Conservation (phyloP, 2,113 vertebrate genomes). For the Propithecus coquereli region DNA sequence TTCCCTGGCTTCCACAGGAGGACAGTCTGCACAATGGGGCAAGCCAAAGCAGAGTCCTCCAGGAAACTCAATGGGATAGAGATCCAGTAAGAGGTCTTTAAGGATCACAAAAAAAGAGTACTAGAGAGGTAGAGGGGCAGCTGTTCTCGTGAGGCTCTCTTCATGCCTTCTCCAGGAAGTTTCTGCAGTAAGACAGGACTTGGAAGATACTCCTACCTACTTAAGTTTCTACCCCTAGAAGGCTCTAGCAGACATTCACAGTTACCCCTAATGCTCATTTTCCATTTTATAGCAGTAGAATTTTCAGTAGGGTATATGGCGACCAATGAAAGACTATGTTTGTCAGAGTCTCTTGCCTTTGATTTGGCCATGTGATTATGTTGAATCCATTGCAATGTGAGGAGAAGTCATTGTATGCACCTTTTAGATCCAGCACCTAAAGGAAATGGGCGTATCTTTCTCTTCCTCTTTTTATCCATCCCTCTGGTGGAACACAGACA, state of each 20-base stretch:
- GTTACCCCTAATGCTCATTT: neutral
- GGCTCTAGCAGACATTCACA: neutral
- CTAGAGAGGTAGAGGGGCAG: neutral
- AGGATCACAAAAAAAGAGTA: neutral
- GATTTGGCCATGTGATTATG: too few species aligned
- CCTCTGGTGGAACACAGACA: too few species aligned
- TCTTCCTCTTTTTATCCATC: neutral
- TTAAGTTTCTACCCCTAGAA: neutral
- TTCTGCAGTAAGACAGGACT: neutral
- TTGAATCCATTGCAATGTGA: too few species aligned
- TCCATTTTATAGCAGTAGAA: neutral
- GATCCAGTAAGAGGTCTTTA: neutral
- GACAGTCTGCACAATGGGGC: neutral
- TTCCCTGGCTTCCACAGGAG: neutral
- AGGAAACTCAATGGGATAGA: neutral
- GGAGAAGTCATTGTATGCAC: neutral
- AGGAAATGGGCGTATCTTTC: neutral
- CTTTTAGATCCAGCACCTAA: neutral
- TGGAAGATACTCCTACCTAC: neutral
- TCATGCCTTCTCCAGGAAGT: neutral
- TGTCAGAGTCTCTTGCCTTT: neutral
- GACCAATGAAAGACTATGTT: neutral
- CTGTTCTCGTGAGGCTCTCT: neutral
- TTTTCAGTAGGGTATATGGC: neutral
- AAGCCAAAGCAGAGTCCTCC: neutral